A percentile compares a stretch with the other conserved stretches of the same genome.
phyloP scores from a whole-genome alignment of 2,113 vertebrate genomes.

The Tetrax tetrax region DNA sequence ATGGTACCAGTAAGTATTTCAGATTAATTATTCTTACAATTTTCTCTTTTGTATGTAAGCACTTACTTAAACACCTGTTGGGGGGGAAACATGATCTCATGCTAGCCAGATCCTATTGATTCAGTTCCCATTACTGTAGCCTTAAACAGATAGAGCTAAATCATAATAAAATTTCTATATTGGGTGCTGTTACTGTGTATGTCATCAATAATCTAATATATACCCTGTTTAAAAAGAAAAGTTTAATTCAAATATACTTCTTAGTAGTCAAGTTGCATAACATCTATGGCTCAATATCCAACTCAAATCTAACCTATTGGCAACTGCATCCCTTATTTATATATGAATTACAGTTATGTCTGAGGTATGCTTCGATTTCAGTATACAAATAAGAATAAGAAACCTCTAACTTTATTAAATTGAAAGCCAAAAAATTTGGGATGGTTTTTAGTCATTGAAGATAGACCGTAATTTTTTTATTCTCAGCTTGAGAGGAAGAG shows the following conservation, averaged over 20 bases:
- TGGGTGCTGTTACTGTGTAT: neutral
- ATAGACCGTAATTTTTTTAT: neutral
- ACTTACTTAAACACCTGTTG: neutral
- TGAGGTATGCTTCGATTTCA: neutral
- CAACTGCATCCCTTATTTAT: neutral
- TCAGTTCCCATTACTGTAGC: neutral
- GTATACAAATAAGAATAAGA: neutral
- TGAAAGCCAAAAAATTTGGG: rapidly evolving
- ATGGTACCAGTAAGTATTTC: neutral
- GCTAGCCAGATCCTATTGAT: neutral
- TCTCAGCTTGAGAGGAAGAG: neutral
- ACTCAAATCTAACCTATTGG: neutral
- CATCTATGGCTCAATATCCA: rapidly evolving
- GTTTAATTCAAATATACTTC: neutral
- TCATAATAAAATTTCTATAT: neutral
- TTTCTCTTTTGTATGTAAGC: neutral
- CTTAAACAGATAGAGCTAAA: neutral
- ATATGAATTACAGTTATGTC: neutral
- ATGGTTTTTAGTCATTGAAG: neutral
- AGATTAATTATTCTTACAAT: neutral
- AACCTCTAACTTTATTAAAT: neutral
- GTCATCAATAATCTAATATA: neutral
- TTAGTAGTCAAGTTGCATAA: neutral
- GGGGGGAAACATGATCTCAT: neutral
- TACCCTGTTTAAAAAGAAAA: neutral